Base-by-base conservation (phyloP, 2,797 vertebrate genomes). In the Monodelphis domestica region DNA sequence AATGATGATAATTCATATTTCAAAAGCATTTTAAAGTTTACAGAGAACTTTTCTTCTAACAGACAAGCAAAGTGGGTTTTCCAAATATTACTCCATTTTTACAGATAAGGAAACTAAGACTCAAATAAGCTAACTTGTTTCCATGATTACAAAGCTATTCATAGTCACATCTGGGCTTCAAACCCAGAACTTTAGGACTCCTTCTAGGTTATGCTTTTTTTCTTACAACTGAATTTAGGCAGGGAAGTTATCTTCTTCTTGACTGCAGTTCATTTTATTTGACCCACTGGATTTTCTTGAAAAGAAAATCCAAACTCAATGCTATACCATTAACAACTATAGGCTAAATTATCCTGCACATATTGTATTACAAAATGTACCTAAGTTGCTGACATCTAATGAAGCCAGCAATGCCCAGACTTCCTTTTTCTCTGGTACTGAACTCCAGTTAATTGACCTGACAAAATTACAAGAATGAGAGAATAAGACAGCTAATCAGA, bases 381-480 rank as follows among this genome's bases (percentile, higher is more conserved):
- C 96, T 93, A 96, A 96, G 56, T 91, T 97, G 93, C 98, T 97
- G 97, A 97, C 97, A 98, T 94, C 94, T 96, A 96, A 97, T 89
- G 93, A 98, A 95, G 96, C 97, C 93, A 96, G 96, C 94, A 93
- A 70, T 90, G 94, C 90, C 95, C 94, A 96, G 70, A 94, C 96
- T 96, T 96, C 94, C 97, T 96, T 96, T 97, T 97, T 98, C 97
- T 98, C 98, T 97, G 98, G 97, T 52, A 54, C 90, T 93, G 97
- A 97, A 96, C 92, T 95, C 91, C 94, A 98, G 97, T 98, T 99
- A 99, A 99, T 99, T 98, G 99, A 99, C 98, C 98, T 98, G 98
- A 98, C 99, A 98, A 98, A 99, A 99, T 99, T 99, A 98, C 98
- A 99, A 98, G 98, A 98, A 98, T 98, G 98, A 98, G 98, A 98